A percentile compares a stretch with the other conserved stretches of the same genome.
Conservation (phyloP, 2,113 vertebrate genomes). For the Aramus guarauna region DNA sequence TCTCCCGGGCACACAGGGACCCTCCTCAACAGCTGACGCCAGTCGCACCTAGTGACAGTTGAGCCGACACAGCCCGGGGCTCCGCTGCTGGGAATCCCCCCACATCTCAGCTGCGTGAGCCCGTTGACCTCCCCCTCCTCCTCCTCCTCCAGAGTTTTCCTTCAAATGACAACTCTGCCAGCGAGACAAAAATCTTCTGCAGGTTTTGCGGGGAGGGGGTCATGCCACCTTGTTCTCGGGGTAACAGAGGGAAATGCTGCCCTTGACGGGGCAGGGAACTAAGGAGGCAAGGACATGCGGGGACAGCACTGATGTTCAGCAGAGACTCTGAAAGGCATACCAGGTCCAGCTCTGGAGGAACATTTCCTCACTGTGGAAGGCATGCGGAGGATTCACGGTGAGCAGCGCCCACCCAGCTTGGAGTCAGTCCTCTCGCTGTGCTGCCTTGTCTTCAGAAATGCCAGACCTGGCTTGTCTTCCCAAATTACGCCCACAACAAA, state of each 20-base stretch:
- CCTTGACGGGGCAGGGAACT: background rate
- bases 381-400: background rate
- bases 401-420: background rate
- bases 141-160: background rate
- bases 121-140: background rate
- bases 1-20: background rate
- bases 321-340: background rate
- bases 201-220: background rate
- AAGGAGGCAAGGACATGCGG: accelerated
- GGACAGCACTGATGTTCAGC: background rate
- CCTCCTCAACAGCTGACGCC: background rate
- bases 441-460: background rate
- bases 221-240: background rate
- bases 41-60: background rate
- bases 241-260: background rate
- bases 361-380: background rate
- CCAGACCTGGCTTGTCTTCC: background rate
- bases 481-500: background rate
- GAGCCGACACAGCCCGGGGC: no score
- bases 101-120: background rate
- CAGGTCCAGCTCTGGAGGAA: background rate
- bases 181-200: background rate
- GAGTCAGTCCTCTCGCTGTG: background rate
- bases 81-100: background rate
- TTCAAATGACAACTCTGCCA: no score